Evolutionary conservation across 2,888 invertebrate species (phyloP), one percentile per base, ranked within the genome.

Genomic region (Drosophila tripunctata): DNA sequence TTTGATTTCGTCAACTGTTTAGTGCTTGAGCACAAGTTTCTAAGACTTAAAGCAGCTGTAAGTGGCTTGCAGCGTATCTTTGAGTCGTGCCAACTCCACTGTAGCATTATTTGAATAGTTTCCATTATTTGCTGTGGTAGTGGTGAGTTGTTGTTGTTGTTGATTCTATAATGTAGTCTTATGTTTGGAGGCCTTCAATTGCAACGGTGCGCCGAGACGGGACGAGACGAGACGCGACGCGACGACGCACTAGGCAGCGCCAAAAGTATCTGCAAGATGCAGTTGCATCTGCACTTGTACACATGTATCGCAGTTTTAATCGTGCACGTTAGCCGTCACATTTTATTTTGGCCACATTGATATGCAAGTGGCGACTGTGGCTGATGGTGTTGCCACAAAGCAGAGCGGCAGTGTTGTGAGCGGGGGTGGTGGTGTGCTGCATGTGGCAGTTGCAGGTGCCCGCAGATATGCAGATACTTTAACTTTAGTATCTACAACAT

Each of bases 301-400:
- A 73, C 58, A 61, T 61, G 75, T 68, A 70, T 60, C 68, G 62
- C 63, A 63, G 63, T 63, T 65, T 67, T 81, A 81, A 80, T 78
- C 81, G 78, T 78, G 79, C 78, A 73, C 64, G 71, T 54, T 50
- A 75, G 78, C 63, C 76, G 78, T 79, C 81, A 78, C 78, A 78
- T 80, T 80, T 78, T 80, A 73, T 80, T 80, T 78, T 78, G 80
- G 78, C 74, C 76, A 64, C 78, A 81, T 79, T 81, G 81, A 79
- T 79, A 81, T 81, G 80, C 79, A 79, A 79, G 78, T 78, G 78
- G 80, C 80, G 75, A 77, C 75, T 67, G 65, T 5, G 6, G 47
- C 44, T 27, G 67, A 51, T 67, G 67, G 52, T 63, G 68, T 52
- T 50, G 15, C 50, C 36, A 35, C 48, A 48, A 5, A 12, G n/a